Evolutionary conservation across 1,140 invertebrate genomes (phyloP), one percentile per base, ranked within the genome.

Genomic region (Trachymyrmex cornetzi): DNA sequence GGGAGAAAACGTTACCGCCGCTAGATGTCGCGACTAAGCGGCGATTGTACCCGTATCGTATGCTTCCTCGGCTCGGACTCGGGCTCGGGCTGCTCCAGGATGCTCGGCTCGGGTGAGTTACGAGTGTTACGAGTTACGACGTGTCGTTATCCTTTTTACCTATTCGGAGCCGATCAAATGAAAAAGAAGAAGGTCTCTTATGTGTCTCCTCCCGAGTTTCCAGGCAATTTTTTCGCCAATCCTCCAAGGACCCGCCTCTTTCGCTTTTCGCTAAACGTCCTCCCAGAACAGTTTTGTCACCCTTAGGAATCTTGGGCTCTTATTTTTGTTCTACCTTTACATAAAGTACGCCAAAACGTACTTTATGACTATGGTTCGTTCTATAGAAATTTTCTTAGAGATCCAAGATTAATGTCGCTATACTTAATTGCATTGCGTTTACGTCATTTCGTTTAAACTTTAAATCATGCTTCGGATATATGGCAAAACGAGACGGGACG

Each of bases 21-120:
- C 34, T 48, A 74, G 80, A 74, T 82, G 80, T 19, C 80, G 48
- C 66, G 30, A 71, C 79, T 3, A 12, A 22, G 5, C 67, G 12
- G 53, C 53, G 14, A 64, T 19, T 22, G 14, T 30, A 27, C 7
- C n/a, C n/a, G n/a, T n/a, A n/a, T n/a, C 34, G 61, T 5, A 30
- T 19, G 30, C n/a, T 22, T 14, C 11, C 34, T 38, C n/a, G 64
- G n/a, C n/a, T n/a, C n/a, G n/a, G n/a, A n/a, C n/a, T n/a, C n/a
- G n/a, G n/a, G n/a, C n/a, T n/a, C n/a, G n/a, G n/a, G n/a, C n/a
- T n/a, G n/a, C n/a, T n/a, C n/a, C n/a, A n/a, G n/a, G n/a, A n/a
- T n/a, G n/a, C n/a, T n/a, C n/a, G n/a, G 1, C 12, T 14, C 24
- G 12, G 24, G 5, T 48, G 66, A 69, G 38, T 69, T 69, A 48